A percentile compares a stretch with the other conserved stretches of the same genome.
Evolutionary conservation across 23 tunicate species (phyloP).

Genomic region (Corella eumyota): DNA sequence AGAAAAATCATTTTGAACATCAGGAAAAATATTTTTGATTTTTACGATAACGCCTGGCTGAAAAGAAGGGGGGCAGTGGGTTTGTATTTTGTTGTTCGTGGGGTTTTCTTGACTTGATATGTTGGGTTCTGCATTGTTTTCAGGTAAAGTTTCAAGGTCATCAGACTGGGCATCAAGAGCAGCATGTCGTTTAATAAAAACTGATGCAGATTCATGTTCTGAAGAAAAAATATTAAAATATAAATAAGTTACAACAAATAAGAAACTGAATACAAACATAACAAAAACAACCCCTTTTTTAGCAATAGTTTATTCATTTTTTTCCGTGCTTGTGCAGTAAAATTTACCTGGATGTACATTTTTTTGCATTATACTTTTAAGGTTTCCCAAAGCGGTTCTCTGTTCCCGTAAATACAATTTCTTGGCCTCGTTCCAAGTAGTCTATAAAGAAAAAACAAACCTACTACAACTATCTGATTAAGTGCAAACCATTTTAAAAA

Average conservation of each 20-base stretch:
- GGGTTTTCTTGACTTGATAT: neutral
- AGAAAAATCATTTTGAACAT: neutral
- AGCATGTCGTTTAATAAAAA: neutral
- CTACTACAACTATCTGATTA: too few species aligned
- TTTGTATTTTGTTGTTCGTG: neutral
- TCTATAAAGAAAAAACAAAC: constrained; percentile 2
- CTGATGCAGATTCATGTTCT: neutral
- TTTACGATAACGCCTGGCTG: constrained; percentile 52
- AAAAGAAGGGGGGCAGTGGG: constrained; percentile 47
- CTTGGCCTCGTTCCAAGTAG: constrained; percentile 39
- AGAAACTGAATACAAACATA: too few species aligned
- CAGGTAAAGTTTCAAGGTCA: neutral
- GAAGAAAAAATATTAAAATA: too few species aligned
- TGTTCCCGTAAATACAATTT: constrained; percentile 29
- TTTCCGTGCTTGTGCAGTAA: neutral
- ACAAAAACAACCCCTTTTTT: too few species aligned
- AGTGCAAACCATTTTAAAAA: too few species aligned
- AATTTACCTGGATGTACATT: constrained; percentile 1
- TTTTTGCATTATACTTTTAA: constrained; percentile 47
- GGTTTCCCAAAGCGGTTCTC: constrained; percentile 50
- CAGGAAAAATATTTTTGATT: too few species aligned
- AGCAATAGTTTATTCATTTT: too few species aligned
- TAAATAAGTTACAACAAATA: too few species aligned
- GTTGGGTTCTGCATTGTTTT: neutral
- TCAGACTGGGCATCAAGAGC: neutral